Evolutionary conservation across 2,888 invertebrate genomes (phyloP), one percentile per base, ranked within the genome.

Genomic region (Phaedon cochleariae): DNA sequence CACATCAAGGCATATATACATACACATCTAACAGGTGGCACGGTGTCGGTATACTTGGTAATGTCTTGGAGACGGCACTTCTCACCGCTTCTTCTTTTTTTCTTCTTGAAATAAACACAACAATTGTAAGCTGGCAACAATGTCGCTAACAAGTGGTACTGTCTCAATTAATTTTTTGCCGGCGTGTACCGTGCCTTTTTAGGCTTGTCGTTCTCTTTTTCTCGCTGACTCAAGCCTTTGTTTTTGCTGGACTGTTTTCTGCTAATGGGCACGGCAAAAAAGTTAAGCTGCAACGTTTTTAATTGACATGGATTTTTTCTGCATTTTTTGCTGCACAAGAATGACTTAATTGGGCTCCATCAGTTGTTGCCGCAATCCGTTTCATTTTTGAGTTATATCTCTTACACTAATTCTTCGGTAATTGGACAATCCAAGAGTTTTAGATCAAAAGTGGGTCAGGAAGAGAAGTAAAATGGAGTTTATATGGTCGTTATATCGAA

Each of bases 91-190:
- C n/a, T n/a, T n/a, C n/a, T n/a, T n/a, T 37, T 57, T 55, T 55
- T 55, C 54, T 15, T 54, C 20, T 22, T 54, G 54, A 62, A 52
- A 55, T 48, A 65, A 71, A 67, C 68, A 65, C 54, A 59, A 64
- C 59, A 69, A 51, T 51, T 53, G 21, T 22, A 68, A 67, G 41
- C 60, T 59, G 60, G 18, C 59, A 67, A 68, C 71, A 68, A 65
- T 69, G 68, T 64, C 70, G 64, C 68, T 61, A 67, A 72, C 74
- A 69, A 73, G 72, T 64, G 71, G 69, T 72, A 72, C 71, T 72
- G 74, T 73, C 76, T 77, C 75, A 77, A 77, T 77, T 76, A 76
- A 76, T 72, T 77, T 76, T 76, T 76, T 76, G 52, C n/a, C 31
- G 61, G 53, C 69, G 63, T 70, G 64, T 69, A 61, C 63, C 64